Conservation (phyloP, 35 echinoderm and acorn worm genomes). For the Ophiothrix spiculata region DNA sequence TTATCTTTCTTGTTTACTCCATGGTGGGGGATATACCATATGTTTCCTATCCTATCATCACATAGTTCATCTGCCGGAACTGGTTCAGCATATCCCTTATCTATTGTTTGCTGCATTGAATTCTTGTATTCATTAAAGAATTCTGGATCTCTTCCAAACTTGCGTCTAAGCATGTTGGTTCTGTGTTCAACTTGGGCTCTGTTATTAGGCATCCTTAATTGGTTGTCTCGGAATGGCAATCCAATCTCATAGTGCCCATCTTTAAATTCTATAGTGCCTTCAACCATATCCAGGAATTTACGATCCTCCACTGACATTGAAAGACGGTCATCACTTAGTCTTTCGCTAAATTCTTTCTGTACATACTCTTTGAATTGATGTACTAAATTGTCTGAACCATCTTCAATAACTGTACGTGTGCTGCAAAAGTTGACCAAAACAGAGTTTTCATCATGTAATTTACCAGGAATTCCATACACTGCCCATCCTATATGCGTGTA, state of each 20-base stretch:
- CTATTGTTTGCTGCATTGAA: constrained; percentile 39
- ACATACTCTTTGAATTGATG: neutral
- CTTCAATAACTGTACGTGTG: neutral
- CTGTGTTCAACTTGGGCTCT: constrained; percentile 4
- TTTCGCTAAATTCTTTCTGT: constrained; percentile 53
- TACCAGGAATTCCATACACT: neutral
- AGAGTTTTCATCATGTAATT: neutral
- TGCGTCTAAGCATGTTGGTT: constrained; percentile 13
- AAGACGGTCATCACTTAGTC: constrained; percentile 37
- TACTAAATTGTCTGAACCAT: neutral
- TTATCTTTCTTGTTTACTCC: constrained; percentile 61
- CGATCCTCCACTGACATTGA: constrained; percentile 55
- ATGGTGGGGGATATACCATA: constrained; percentile 40
- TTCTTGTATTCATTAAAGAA: constrained; percentile 41
- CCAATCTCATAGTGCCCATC: constrained; percentile 67
- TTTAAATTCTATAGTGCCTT: constrained; percentile 3
- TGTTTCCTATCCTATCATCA: constrained; percentile 21
- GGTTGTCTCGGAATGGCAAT: constrained; percentile 32
- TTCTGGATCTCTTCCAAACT: constrained; percentile 29
- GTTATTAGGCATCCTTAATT: constrained; percentile 53
- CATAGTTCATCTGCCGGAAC: constrained; percentile 33
- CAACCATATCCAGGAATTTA: constrained; percentile 33
- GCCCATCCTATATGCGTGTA: too few species aligned
- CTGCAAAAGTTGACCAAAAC: neutral
- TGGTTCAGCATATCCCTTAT: constrained; percentile 59